Evolutionary conservation across 2,113 vertebrate species (phyloP).

Genomic region (Eidolon helvum): DNA sequence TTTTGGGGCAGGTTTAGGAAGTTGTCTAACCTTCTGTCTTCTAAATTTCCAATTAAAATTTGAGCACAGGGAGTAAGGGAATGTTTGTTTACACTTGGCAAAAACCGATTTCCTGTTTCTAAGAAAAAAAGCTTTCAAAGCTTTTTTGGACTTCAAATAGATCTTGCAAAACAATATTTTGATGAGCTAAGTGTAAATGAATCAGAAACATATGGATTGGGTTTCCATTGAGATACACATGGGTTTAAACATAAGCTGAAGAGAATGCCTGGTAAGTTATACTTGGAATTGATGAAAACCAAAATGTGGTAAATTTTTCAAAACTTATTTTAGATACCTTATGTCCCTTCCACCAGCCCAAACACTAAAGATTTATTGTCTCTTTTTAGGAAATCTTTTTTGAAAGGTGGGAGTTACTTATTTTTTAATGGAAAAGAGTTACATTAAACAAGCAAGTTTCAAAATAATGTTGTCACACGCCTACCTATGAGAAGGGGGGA

Average conservation of each 20-base stretch:
- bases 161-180: conserved; percentile 81
- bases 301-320: conserved; percentile 58
- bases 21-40: conserved; percentile 72
- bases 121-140: conserved; percentile 79
- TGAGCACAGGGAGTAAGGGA: conserved; percentile 60
- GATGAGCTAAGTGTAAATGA: conserved; percentile 82
- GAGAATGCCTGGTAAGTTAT: conserved; percentile 66
- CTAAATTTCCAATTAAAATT: conserved; percentile 75
- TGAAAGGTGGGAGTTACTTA: neutral
- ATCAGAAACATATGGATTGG: conserved; percentile 80
- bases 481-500: neutral
- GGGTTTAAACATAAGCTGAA: conserved; percentile 66
- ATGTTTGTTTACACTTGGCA: conserved; percentile 80
- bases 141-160: conserved; percentile 80
- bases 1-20: conserved; percentile 66
- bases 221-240: conserved; percentile 74
- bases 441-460: conserved; percentile 27
- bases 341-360: conserved; percentile 7
- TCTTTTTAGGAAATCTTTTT: conserved; percentile 40
- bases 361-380: neutral
- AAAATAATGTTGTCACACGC: neutral
- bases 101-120: conserved; percentile 78
- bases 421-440: neutral
- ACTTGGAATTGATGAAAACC: conserved; percentile 69
- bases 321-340: conserved; percentile 66